phyloP scores from a whole-genome alignment of 2,888 invertebrate species.

The Hirtodrosophila trivittata region DNA sequence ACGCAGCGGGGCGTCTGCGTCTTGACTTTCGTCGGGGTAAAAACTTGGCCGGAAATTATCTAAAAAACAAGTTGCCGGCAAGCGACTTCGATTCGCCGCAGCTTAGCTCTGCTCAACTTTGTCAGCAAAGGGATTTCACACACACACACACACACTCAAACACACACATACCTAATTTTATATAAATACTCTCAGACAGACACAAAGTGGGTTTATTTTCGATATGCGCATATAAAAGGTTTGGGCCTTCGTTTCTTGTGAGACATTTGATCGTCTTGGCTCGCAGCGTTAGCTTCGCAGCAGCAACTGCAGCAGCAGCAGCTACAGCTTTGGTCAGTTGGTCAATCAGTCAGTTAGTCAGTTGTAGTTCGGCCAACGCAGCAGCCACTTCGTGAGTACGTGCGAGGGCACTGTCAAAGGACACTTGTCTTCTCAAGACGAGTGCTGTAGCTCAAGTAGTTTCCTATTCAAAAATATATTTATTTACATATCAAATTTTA shows the following conservation, averaged over 20 bases:
- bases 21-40: constrained; percentile 63
- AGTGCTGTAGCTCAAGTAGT: not conserved
- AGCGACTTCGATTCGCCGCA: constrained; percentile 68
- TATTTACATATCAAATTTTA: not conserved
- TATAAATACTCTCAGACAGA: constrained; percentile 52
- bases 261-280: constrained; percentile 81
- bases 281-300: constrained; percentile 57
- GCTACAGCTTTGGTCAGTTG: constrained; percentile 57
- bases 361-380: constrained; percentile 49
- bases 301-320: constrained; percentile 40
- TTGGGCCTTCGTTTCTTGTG: constrained; percentile 80
- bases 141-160: constrained; percentile 12
- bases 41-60: constrained; percentile 74
- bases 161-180: constrained; percentile 42
- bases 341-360: constrained; percentile 56
- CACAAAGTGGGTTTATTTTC: constrained; percentile 39
- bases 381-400: constrained; percentile 50
- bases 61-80: constrained; percentile 40
- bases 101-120: constrained; percentile 59
- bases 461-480: not conserved
- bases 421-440: constrained; percentile 6
- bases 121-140: constrained; percentile 59
- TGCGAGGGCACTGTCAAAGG: constrained; percentile 17
- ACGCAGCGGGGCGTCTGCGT: constrained; percentile 42
- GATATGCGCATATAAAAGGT: constrained; percentile 80